phyloP scores from a whole-genome alignment of 2,888 invertebrate species.

The Cancer borealis region DNA sequence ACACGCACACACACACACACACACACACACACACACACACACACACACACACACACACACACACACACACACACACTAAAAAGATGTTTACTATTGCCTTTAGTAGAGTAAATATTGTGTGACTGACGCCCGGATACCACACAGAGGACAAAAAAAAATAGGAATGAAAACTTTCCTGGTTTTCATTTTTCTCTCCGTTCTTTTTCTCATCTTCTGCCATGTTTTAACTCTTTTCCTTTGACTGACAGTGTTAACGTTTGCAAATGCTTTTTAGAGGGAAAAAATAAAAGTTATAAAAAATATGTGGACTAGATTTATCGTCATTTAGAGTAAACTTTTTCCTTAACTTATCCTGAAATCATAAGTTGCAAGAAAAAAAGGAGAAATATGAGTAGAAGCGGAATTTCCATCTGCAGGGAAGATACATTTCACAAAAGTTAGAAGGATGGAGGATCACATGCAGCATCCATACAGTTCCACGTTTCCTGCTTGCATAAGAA shows the following conservation, averaged over 20 bases:
- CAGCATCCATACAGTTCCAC: background rate
- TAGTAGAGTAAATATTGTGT: constrained; percentile 20
- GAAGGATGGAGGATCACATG: background rate
- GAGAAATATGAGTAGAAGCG: background rate
- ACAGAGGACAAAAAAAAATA: background rate
- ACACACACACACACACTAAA: background rate
- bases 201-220: background rate
- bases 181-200: background rate
- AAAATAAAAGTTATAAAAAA: background rate
- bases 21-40: background rate
- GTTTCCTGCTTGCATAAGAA: background rate
- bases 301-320: background rate
- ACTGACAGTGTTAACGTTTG: background rate
- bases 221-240: background rate
- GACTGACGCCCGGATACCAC: background rate
- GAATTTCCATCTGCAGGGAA: background rate
- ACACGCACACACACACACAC: too few species aligned
- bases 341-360: background rate
- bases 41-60: constrained; percentile 20
- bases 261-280: background rate
- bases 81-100: background rate
- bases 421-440: background rate
- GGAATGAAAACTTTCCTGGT: background rate
- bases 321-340: background rate
- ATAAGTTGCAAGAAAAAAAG: background rate